Base-by-base conservation (phyloP, 1,140 invertebrate species). In the Pachypeltis micranthus region DNA sequence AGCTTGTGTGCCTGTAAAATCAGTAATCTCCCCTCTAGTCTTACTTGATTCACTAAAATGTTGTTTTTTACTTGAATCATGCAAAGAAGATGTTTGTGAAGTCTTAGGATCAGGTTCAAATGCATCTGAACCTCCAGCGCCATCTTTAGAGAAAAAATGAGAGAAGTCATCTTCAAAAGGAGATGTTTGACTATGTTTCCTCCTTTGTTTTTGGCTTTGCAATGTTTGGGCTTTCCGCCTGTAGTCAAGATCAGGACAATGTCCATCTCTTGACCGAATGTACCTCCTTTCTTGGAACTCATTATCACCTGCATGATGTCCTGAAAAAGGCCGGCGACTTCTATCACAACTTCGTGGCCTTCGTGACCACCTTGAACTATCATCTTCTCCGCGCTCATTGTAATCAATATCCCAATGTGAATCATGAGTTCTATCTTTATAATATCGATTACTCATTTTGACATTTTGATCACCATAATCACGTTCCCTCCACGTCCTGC, bases 121-220 rank as follows among this genome's bases (percentile, higher is more conserved):
- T 2, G 62, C 60, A 63, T 71, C 67, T 31, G 69, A 65, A 27
- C 69, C 66, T 58, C 60, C 63, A 24, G 67, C 61, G 23, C 64
- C 68, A 44, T 67, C 66, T 61, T 63, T 51, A 2, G 67, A 61
- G 61, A 67, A 71, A 29, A 69, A 70, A 2, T 68, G 69, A 71
- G 72, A 78, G 67, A 86, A 86, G 68, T 86, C 83, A 68, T 86
- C 84, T 69, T 87, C 85, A 71, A 87, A 87, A 0, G 82, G 80
- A 19, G 83, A 83, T 12, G 77, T 78, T 79, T 39, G 54, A 21
- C 64, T 66, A 63, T 57, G 63, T 54, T 65, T 69, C 24, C 63
- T 66, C 62, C 55, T 57, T 25, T 23, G 60, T 63, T 67, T 69
- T 59, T 64, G 60, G 51, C 24, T 34, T 27, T 63, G 62, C 19